phyloP scores from a whole-genome alignment of 2,113 vertebrate species.

The Syngnathus floridae region DNA sequence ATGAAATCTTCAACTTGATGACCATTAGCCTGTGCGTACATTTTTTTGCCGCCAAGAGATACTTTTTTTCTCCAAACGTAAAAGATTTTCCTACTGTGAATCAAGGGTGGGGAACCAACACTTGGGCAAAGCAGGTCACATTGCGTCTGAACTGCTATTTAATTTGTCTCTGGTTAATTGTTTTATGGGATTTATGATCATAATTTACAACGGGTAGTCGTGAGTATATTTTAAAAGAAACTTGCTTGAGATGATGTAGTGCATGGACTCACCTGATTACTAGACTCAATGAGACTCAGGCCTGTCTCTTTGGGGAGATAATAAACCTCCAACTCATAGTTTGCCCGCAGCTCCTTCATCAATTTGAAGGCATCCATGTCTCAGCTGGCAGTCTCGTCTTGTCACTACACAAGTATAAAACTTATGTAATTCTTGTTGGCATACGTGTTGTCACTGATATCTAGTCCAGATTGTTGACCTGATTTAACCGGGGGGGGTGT shows the following conservation, averaged over 20 bases:
- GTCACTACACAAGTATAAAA: constrained; percentile 9
- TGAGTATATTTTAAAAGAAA: background rate
- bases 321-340: constrained; percentile 80
- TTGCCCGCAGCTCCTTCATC: constrained; percentile 82
- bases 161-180: background rate
- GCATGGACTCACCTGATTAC: constrained; percentile 69
- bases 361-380: constrained; percentile 79
- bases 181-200: background rate
- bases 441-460: background rate
- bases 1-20: too few species aligned
- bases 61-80: too few species aligned
- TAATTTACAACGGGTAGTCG: background rate
- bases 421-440: background rate
- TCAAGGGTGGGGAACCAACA: background rate
- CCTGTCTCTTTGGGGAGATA: constrained; percentile 86
- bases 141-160: background rate
- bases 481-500: background rate
- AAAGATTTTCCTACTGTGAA: background rate
- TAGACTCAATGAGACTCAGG: constrained; percentile 80
- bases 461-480: constrained; percentile 6
- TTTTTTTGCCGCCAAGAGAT: too few species aligned
- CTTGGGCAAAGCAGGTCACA: background rate
- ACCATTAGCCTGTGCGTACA: too few species aligned
- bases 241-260: background rate
- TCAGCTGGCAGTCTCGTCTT: constrained; percentile 27